Percentiles rank a stretch among this genome's conserved stretches.
These are phyloP conservation scores for Musca domestica DNA, from an alignment of 1,140 invertebrate genomes.

Conservation along the genomic window DNA sequence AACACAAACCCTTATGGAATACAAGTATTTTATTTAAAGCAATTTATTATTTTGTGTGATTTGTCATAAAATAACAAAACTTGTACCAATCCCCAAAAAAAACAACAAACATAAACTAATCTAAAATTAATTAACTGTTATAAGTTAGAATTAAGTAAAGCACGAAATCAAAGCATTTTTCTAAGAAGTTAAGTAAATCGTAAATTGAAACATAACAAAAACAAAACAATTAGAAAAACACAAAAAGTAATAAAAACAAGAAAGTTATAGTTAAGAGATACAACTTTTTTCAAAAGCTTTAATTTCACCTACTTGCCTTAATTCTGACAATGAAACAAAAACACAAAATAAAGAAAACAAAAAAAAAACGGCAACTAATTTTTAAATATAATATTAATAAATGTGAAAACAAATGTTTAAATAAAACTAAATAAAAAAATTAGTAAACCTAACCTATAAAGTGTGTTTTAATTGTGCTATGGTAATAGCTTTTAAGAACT, in stretches of 20 bases:
- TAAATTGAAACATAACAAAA: neutral
- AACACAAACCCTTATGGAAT: neutral
- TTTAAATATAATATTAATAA: neutral
- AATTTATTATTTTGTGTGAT: neutral
- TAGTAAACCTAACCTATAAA: too few species aligned
- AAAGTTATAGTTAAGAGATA: neutral
- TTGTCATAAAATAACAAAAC: too few species aligned
- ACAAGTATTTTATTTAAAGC: too few species aligned
- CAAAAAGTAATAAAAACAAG: neutral
- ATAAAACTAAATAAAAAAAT: neutral
- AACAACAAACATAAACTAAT: neutral
- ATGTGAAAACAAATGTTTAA: neutral
- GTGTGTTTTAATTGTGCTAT: too few species aligned
- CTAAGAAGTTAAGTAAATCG: neutral
- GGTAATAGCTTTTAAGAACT: too few species aligned
- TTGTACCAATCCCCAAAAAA: too few species aligned
- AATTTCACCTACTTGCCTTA: conserved; percentile 30
- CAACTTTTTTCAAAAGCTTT: conserved; percentile 23
- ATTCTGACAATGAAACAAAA: conserved; percentile 30
- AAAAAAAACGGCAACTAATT: conserved; percentile 7
- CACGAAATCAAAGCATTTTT: conserved; percentile 22
- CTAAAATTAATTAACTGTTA: neutral
- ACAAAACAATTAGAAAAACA: neutral
- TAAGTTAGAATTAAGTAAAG: conserved; percentile 20
- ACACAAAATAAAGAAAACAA: conserved; percentile 13